Evolutionary conservation across 2,888 invertebrate species (phyloP).

Genomic region (Nematopogon swammerdamellus): DNA sequence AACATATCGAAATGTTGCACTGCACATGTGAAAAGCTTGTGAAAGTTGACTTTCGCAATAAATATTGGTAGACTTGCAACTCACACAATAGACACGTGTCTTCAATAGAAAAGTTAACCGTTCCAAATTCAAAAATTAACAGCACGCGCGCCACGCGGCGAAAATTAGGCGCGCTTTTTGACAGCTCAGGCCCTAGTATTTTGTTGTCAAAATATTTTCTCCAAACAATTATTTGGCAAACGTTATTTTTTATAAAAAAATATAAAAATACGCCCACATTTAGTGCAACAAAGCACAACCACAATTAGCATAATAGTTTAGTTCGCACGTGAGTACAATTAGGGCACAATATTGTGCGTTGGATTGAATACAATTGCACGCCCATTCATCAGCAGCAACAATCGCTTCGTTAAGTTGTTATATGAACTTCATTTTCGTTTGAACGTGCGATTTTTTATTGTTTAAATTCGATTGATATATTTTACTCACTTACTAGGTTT

Average conservation of each 20-base stretch:
- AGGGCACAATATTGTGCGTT: not conserved
- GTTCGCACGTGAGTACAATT: conserved; percentile 9
- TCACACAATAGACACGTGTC: conserved; percentile 29
- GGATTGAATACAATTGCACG: not conserved
- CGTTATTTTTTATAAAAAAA: conserved; percentile 11
- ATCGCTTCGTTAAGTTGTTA: not conserved
- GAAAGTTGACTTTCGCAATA: too few relatives aligned
- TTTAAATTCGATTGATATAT: not conserved
- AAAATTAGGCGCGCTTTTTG: conserved; percentile 44
- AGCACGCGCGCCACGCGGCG: conserved; percentile 32
- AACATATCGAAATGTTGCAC: too few relatives aligned
- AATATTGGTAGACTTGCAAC: too few relatives aligned
- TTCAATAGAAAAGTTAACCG: conserved; percentile 42
- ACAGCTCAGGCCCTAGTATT: conserved; percentile 41
- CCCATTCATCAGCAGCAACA: not conserved
- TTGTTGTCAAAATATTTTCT: conserved; percentile 52
- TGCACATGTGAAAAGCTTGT: too few relatives aligned
- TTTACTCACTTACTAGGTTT: too few relatives aligned
- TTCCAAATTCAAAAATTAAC: conserved; percentile 39
- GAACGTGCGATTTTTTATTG: not conserved
- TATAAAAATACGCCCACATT: conserved; percentile 38
- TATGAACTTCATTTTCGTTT: not conserved
- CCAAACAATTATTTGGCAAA: conserved; percentile 41
- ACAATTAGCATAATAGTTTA: conserved; percentile 54
- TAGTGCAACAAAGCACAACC: conserved; percentile 47